Base-by-base conservation (phyloP, 1,140 invertebrate genomes). In the Camponotus vicinus region DNA sequence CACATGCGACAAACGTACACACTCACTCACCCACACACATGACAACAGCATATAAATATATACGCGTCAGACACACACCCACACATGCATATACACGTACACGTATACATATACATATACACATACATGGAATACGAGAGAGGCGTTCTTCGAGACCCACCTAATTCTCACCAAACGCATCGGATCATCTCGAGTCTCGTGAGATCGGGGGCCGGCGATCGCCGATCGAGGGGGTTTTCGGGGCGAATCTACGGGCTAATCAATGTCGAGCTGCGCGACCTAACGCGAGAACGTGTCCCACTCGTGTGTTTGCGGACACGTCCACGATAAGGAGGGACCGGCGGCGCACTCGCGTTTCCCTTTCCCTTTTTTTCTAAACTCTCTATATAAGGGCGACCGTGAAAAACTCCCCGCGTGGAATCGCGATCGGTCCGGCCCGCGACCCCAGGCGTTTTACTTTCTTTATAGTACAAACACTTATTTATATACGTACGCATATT, bases 381-480 rank as follows among this genome's bases (percentile, higher is more conserved):
- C 66, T 76, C 80, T 86, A 11, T 32, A 67, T 18, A 45, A 52
- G 52, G 66, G 42, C 21, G n/a, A 84, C 49, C 42, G 73, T 80
- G 84, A 88, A 91, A 27, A 88, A 86, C 52, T 88, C 86, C 90
- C 90, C 88, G 84, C 80, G 63, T 83, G 80, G 86, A 89, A 82
- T 86, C 75, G 76, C 83, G 63, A 76, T 89, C 67, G 37, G 69
- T 8, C 66, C 69, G 64, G 69, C 86, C 87, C 82, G 70, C 88
- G 82, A 49, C 87, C 52, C 84, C 79, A 63, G 32, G 63, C 63
- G 40, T 89, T 86, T 86, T 86, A 82, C 73, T 64, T 90, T 93
- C 93, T 94, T 95, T 94, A 95, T 94, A 95, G 94, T 95, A 95
- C 94, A 95, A 95, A 95, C 88, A 92, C 87, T 94, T 92, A 94